Percentiles rank a stretch among this genome's conserved stretches.
These are phyloP conservation scores for Hypolimnas misippus DNA, from an alignment of 2,888 invertebrate genomes.

Conservation along the genomic window DNA sequence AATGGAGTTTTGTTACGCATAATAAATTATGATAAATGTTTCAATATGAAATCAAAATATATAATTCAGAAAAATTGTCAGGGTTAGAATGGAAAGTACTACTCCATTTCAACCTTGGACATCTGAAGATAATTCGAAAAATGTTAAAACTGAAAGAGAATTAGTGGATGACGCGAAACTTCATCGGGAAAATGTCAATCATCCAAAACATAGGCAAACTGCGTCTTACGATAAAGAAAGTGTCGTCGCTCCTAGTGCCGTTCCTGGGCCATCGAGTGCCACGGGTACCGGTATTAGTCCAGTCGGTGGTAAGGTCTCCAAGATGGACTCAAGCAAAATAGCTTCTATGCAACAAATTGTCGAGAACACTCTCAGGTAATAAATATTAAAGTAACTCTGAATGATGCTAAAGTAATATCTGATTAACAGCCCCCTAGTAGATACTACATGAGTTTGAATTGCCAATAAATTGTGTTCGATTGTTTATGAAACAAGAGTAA, in stretches of 20 bases:
- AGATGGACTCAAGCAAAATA: conserved; percentile 78
- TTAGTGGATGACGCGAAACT: conserved; percentile 83
- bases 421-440: not conserved
- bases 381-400: conserved; percentile 29
- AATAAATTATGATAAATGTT: conserved; percentile 68
- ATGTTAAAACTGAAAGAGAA: conserved; percentile 78
- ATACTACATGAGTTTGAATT: not conserved
- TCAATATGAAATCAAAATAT: conserved; percentile 72
- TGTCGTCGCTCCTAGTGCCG: conserved; percentile 67
- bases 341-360: conserved; percentile 85
- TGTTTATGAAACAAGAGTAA: not conserved
- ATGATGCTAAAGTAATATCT: conserved; percentile 5
- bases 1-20: conserved; percentile 84
- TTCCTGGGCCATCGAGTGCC: conserved; percentile 71
- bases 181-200: conserved; percentile 84
- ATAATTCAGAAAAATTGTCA: conserved; percentile 59
- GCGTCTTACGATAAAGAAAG: conserved; percentile 83
- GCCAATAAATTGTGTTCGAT: not conserved
- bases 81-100: conserved; percentile 79
- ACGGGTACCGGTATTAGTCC: conserved; percentile 59
- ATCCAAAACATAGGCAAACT: conserved; percentile 84
- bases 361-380: conserved; percentile 86
- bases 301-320: conserved; percentile 62
- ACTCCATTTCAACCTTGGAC: conserved; percentile 83
- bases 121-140: conserved; percentile 75